phyloP scores from a whole-genome alignment of 1,140 invertebrate species.

The Drosophila aff. region DNA sequence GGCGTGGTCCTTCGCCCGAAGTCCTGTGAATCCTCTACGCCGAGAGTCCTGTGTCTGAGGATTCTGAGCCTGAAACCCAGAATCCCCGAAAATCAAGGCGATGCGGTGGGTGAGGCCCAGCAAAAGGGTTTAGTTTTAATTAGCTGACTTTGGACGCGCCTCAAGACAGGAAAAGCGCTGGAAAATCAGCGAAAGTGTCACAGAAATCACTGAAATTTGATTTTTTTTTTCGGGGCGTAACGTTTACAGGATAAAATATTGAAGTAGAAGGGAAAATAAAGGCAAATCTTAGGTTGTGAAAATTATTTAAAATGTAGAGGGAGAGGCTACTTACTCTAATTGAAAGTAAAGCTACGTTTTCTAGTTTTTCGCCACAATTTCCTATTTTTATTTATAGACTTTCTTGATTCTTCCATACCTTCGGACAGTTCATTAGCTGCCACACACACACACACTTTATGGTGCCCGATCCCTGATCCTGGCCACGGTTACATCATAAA shows the following conservation, averaged over 20 bases:
- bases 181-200: constrained; percentile 19
- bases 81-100: constrained; percentile 8
- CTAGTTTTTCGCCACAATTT: too few relatives aligned
- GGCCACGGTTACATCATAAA: constrained; percentile 33
- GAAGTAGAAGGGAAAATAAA: too few relatives aligned
- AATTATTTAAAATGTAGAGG: not conserved
- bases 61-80: not conserved
- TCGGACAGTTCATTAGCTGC: constrained; percentile 20
- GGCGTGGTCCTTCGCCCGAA: constrained; percentile 18
- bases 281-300: not conserved
- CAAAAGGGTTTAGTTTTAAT: constrained; percentile 61
- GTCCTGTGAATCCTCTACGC: not conserved
- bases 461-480: constrained; percentile 1
- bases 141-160: constrained; percentile 65
- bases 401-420: too few relatives aligned
- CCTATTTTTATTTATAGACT: not conserved
- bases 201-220: constrained; percentile 12
- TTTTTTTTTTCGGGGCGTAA: constrained; percentile 14
- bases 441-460: constrained; percentile 19
- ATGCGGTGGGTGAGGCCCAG: constrained; percentile 12
- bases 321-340: not conserved
- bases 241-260: constrained; percentile 21
- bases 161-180: not conserved
- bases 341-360: not conserved
- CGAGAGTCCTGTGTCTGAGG: not conserved